These are phyloP conservation scores for Dysidea cf. avara DNA, from an alignment of 37 sponge, comb jelly and placozoan genomes.

Conservation along the genomic window DNA sequence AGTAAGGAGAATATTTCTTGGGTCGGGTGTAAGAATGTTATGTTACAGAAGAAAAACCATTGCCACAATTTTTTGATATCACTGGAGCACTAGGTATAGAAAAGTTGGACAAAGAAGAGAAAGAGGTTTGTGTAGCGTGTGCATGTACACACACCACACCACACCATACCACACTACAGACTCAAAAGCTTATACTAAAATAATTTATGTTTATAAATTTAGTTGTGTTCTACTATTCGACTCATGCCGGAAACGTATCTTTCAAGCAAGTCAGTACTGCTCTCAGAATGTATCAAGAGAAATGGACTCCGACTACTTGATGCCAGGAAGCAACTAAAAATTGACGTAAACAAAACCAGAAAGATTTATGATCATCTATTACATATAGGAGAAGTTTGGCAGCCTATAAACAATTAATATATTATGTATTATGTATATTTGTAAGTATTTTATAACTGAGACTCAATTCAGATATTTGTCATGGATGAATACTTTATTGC, in stretches of 20 bases:
- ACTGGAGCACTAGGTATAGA: constrained; percentile 55
- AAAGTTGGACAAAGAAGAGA: constrained; percentile 55
- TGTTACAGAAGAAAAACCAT: constrained; percentile 9
- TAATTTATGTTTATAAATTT: too few species aligned
- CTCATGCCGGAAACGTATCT: constrained; percentile 62
- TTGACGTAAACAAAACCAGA: constrained; percentile 91
- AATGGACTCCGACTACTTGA: constrained; percentile 59
- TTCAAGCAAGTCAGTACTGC: constrained; percentile 40
- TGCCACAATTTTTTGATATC: constrained; percentile 32
- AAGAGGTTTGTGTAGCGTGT: constrained; percentile 46
- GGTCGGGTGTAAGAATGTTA: too few species aligned
- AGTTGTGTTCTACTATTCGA: constrained; percentile 66
- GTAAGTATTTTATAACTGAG: too few species aligned
- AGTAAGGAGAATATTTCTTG: too few species aligned
- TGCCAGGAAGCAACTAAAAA: constrained; percentile 71
- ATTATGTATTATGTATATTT: too few species aligned
- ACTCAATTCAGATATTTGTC: too few species aligned
- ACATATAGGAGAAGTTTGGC: constrained; percentile 16
- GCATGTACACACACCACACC: neutral
- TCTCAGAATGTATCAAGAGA: constrained; percentile 39
- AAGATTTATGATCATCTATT: constrained; percentile 69
- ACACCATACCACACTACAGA: neutral
- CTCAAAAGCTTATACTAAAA: neutral
- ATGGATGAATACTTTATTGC: too few species aligned
- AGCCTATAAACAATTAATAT: neutral